Conservation (phyloP, 1,140 invertebrate genomes). For the Uloborus diversus region DNA sequence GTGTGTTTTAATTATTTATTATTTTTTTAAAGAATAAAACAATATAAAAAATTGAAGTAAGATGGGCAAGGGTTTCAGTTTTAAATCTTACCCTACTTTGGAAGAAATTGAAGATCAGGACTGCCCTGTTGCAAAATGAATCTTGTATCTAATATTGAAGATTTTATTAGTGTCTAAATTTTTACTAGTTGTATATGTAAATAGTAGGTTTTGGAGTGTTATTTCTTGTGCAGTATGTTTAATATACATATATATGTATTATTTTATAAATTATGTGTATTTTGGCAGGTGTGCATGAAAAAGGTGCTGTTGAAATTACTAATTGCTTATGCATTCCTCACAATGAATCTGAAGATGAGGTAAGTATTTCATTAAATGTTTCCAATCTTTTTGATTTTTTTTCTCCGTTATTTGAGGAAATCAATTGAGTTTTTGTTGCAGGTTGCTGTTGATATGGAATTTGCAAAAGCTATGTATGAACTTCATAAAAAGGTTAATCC, state of each 20-base stretch:
- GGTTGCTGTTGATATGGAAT: constrained; percentile 94
- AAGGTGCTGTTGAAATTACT: constrained; percentile 89
- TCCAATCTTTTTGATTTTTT: neutral
- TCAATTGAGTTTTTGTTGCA: neutral
- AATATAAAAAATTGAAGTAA: too few species aligned
- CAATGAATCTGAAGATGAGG: constrained; percentile 90
- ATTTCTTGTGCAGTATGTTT: neutral
- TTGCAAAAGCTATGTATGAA: constrained; percentile 94
- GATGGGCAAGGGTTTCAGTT: too few species aligned
- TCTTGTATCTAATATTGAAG: too few species aligned
- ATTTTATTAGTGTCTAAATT: too few species aligned
- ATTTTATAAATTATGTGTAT: neutral
- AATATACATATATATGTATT: neutral
- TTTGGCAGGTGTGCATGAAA: constrained; percentile 78
- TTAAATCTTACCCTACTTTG: too few species aligned
- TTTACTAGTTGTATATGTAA: too few species aligned
- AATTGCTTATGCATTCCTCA: constrained; percentile 98
- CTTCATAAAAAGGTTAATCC: constrained; percentile 91
- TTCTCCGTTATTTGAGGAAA: neutral
- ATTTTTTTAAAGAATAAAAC: too few species aligned
- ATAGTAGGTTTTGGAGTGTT: neutral
- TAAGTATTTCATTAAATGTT: constrained; percentile 6
- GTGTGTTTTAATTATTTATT: too few species aligned
- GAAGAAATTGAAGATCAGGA: too few species aligned
- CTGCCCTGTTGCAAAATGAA: too few species aligned